phyloP scores from a whole-genome alignment of 2,113 vertebrate genomes.

The Taurulus bubalis region DNA sequence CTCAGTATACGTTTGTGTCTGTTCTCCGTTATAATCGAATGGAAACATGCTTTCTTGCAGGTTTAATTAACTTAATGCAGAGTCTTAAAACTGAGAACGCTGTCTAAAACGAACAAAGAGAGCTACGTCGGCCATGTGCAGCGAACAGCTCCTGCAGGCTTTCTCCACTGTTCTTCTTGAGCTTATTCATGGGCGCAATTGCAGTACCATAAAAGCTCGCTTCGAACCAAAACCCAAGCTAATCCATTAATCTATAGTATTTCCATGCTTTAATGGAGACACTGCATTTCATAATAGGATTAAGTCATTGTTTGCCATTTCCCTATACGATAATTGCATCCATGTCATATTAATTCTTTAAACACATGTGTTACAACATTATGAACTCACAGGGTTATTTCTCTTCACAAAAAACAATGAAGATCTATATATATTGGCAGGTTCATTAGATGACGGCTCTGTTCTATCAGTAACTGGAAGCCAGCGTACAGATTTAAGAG shows the following conservation, averaged over 20 bases:
- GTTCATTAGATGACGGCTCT: neutral
- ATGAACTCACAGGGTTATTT: constrained; percentile 1
- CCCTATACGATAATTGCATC: neutral
- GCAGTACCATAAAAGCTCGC: neutral
- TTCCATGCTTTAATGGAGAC: neutral
- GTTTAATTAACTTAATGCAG: constrained; percentile 16
- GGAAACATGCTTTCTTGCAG: neutral
- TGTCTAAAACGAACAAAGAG: neutral
- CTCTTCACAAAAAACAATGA: neutral
- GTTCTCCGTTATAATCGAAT: neutral
- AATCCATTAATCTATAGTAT: constrained; percentile 4
- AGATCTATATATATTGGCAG: neutral
- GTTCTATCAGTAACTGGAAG: neutral
- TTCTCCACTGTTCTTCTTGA: neutral
- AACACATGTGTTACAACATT: neutral
- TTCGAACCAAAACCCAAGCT: neutral
- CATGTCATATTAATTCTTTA: neutral
- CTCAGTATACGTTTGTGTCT: neutral
- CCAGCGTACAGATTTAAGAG: neutral
- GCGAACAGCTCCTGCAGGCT: neutral
- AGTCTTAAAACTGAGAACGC: constrained; percentile 22
- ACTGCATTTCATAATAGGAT: constrained; percentile 5
- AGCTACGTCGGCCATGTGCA: too few relatives aligned
- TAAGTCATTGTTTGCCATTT: neutral
- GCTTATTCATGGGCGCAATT: neutral